Conservation (phyloP, 2,888 invertebrate genomes). For the Chrysodeixis includens region DNA sequence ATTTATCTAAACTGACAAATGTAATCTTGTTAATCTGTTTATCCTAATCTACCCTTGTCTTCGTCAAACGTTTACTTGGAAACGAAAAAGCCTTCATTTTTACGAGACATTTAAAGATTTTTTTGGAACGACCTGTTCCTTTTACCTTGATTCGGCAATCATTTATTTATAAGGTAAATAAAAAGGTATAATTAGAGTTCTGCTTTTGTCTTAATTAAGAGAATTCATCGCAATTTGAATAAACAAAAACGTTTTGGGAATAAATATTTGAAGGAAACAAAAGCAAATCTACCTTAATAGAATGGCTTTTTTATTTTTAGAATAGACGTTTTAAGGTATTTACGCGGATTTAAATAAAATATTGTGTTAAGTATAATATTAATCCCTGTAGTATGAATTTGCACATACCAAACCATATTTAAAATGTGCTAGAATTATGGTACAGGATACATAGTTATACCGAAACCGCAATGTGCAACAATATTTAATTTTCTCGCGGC, state of each 20-base stretch:
- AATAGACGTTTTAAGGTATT: too few relatives aligned
- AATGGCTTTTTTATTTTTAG: too few relatives aligned
- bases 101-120: neutral
- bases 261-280: too few relatives aligned
- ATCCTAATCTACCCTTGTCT: neutral
- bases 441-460: too few relatives aligned
- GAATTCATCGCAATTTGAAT: neutral
- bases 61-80: neutral
- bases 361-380: too few relatives aligned
- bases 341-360: too few relatives aligned
- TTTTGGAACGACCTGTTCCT: neutral
- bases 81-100: neutral
- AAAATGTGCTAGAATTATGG: too few relatives aligned
- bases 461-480: too few relatives aligned
- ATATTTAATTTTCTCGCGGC: too few relatives aligned
- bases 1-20: slow-evolving; percentile 8
- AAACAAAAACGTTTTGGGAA: neutral
- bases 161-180: neutral
- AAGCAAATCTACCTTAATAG: too few relatives aligned
- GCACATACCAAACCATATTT: too few relatives aligned
- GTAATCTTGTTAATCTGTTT: slow-evolving; percentile 15
- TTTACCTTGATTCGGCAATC: neutral
- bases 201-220: neutral
- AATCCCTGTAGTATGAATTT: too few relatives aligned
- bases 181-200: neutral